Evolutionary conservation across 2,888 invertebrate species (phyloP).

Genomic region (Ormia ochracea): DNA sequence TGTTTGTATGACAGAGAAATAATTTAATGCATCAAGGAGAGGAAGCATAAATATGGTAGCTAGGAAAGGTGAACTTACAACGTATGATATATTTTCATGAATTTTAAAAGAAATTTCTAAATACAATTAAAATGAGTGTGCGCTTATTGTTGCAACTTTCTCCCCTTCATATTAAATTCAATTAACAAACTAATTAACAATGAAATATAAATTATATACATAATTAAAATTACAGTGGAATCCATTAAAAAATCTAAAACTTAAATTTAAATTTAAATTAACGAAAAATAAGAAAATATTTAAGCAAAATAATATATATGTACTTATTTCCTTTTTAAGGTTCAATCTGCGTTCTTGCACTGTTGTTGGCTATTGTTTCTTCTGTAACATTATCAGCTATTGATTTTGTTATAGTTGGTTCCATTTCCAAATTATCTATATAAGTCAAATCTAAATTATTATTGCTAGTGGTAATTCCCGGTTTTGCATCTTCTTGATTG

Average conservation of each 20-base stretch:
- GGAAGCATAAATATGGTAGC: background rate
- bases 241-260: conserved; percentile 45
- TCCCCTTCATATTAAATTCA: conserved; percentile 25
- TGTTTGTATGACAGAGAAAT: conserved; percentile 8
- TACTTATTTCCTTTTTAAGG: conserved; percentile 51
- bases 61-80: conserved; percentile 52
- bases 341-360: conserved; percentile 57
- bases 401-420: conserved; percentile 2
- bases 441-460: conserved; percentile 12
- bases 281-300: conserved; percentile 30
- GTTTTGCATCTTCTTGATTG: conserved; percentile 26
- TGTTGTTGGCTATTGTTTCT: conserved; percentile 54
- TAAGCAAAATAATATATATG: conserved; percentile 46
- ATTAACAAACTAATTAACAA: conserved; percentile 57
- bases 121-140: conserved; percentile 41
- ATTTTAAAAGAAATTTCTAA: conserved; percentile 30
- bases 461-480: background rate
- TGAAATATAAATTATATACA: conserved; percentile 46
- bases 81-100: conserved; percentile 30
- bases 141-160: conserved; percentile 11
- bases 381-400: conserved; percentile 11
- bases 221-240: conserved; percentile 42
- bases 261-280: conserved; percentile 35
- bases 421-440: background rate
- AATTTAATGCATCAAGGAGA: background rate